phyloP scores from a whole-genome alignment of 2,888 invertebrate genomes.

The Reticulitermes lucifugus region DNA sequence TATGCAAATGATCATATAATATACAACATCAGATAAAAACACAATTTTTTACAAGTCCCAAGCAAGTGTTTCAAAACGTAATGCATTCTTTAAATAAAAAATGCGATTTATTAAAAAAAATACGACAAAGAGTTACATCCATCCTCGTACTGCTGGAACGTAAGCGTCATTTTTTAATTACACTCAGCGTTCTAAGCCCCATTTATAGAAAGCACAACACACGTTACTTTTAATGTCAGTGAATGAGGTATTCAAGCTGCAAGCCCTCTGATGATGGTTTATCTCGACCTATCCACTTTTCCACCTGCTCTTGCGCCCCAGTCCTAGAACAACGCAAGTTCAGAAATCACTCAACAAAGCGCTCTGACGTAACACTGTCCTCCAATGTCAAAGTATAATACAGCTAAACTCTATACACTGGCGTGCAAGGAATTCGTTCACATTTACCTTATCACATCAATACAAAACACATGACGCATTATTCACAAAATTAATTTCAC shows the following conservation, averaged over 20 bases:
- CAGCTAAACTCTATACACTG: neutral
- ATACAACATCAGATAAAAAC: too few relatives aligned
- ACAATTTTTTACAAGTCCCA: too few relatives aligned
- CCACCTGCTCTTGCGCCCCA: too few relatives aligned
- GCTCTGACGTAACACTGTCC: neutral
- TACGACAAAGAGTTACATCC: neutral
- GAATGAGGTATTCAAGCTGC: neutral
- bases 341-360: neutral
- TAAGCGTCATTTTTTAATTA: neutral
- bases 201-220: neutral
- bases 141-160: neutral
- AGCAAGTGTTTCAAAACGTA: too few relatives aligned
- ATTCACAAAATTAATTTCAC: neutral
- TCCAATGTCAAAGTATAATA: neutral
- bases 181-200: neutral
- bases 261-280: neutral
- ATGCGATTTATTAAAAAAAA: too few relatives aligned
- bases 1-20: too few relatives aligned
- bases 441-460: neutral
- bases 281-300: neutral
- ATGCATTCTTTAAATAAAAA: too few relatives aligned
- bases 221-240: neutral
- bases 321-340: neutral
- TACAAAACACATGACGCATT: neutral
- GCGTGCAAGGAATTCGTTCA: neutral